These are phyloP conservation scores for Columba livia DNA, from an alignment of 2,113 vertebrate species.

Conservation along the genomic window DNA sequence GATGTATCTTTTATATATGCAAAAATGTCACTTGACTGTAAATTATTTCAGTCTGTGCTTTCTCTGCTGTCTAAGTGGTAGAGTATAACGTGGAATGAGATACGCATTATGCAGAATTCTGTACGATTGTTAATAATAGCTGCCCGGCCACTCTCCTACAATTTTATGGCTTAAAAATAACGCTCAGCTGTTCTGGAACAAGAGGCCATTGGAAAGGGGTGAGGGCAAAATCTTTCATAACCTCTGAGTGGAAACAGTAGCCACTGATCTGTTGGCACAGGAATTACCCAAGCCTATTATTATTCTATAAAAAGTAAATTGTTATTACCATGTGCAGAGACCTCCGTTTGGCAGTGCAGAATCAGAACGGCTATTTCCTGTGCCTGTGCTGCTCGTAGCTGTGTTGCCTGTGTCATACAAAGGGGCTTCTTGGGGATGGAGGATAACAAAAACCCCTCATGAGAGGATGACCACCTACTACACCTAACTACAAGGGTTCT, in stretches of 20 bases:
- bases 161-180: slow-evolving; percentile 67
- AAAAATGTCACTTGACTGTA: slow-evolving; percentile 37
- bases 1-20: slow-evolving; percentile 33
- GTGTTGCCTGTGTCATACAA: neutral
- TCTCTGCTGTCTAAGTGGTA: neutral
- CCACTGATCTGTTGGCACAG: slow-evolving; percentile 48
- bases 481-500: neutral
- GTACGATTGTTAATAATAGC: slow-evolving; percentile 63
- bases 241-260: slow-evolving; percentile 48
- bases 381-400: neutral
- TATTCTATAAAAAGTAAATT: slow-evolving; percentile 70
- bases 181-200: slow-evolving; percentile 50
- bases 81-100: slow-evolving; percentile 30
- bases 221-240: slow-evolving; percentile 54
- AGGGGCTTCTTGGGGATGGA: neutral
- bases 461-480: neutral
- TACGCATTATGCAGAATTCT: slow-evolving; percentile 32
- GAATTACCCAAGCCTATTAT: slow-evolving; percentile 59
- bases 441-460: neutral
- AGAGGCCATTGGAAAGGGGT: slow-evolving; percentile 41
- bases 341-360: slow-evolving; percentile 7
- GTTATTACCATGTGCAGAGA: slow-evolving; percentile 25
- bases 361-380: neutral
- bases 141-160: slow-evolving; percentile 31
- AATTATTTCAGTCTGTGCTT: slow-evolving; percentile 44